These are phyloP conservation scores for Chrysina gloriosa DNA, from an alignment of 2,888 invertebrate genomes.

Conservation along the genomic window DNA sequence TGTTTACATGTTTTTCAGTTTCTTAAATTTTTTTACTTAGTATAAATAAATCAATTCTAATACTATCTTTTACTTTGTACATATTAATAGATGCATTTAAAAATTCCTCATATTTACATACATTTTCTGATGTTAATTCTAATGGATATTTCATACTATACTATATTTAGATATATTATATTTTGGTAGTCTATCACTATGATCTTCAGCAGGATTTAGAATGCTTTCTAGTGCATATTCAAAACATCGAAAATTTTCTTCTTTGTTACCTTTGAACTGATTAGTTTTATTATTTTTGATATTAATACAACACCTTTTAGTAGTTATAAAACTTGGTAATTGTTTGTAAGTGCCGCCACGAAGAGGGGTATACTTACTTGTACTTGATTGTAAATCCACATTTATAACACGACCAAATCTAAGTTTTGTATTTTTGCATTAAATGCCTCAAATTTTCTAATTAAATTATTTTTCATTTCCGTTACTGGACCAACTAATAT, in stretches of 20 bases:
- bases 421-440: neutral
- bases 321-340: neutral
- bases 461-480: neutral
- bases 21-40: neutral
- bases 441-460: neutral
- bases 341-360: neutral
- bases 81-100: constrained; percentile 33
- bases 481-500: neutral
- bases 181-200: constrained; percentile 6
- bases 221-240: constrained; percentile 25
- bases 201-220: constrained; percentile 14
- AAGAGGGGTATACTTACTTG: neutral
- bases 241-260: constrained; percentile 27
- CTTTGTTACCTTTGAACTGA: constrained; percentile 11
- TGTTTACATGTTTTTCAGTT: constrained; percentile 7
- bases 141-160: constrained; percentile 28
- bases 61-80: constrained; percentile 1
- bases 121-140: constrained; percentile 17
- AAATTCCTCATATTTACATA: constrained; percentile 26
- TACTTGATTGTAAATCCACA: neutral
- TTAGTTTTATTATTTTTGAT: constrained; percentile 7
- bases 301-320: neutral
- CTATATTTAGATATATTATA: constrained; percentile 20
- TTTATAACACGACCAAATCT: neutral
- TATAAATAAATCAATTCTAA: constrained; percentile 18